phyloP scores from a whole-genome alignment of 2,888 invertebrate species.

The Eupsilia transversa region DNA sequence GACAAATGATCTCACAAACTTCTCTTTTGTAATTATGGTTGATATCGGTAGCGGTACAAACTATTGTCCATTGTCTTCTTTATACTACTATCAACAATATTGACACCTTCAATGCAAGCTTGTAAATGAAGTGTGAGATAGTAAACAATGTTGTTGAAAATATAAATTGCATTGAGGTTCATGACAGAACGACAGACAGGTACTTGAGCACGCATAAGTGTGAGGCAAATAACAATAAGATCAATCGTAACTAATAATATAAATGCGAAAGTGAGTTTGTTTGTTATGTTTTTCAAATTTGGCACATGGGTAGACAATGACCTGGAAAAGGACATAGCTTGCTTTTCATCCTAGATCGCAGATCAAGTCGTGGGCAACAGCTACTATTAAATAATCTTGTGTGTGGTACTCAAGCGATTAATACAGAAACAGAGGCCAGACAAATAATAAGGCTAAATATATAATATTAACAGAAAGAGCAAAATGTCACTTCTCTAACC shows the following conservation, averaged over 20 bases:
- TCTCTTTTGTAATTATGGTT: no score
- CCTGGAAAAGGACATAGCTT: no score
- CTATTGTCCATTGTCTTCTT: slow-evolving; percentile 14
- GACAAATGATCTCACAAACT: not conserved
- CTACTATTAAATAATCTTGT: not conserved
- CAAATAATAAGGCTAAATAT: not conserved
- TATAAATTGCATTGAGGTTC: not conserved
- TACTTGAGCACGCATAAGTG: not conserved
- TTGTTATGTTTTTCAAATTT: no score
- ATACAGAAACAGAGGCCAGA: not conserved
- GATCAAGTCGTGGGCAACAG: no score
- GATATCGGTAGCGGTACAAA: no score
- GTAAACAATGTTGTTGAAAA: slow-evolving; percentile 20
- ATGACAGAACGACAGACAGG: not conserved
- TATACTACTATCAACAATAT: slow-evolving; percentile 13
- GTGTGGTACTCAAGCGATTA: not conserved
- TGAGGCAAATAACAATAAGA: not conserved
- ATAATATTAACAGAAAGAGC: not conserved
- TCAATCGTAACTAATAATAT: no score
- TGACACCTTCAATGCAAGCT: not conserved
- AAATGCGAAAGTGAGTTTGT: no score
- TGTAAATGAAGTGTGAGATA: slow-evolving; percentile 3
- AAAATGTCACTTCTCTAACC: not conserved
- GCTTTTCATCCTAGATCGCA: no score
- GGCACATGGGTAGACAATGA: no score